A percentile compares a stretch with the other conserved stretches of the same genome.
Evolutionary conservation across 2,888 invertebrate genomes (phyloP).

Genomic region (Mythimna loreyi): DNA sequence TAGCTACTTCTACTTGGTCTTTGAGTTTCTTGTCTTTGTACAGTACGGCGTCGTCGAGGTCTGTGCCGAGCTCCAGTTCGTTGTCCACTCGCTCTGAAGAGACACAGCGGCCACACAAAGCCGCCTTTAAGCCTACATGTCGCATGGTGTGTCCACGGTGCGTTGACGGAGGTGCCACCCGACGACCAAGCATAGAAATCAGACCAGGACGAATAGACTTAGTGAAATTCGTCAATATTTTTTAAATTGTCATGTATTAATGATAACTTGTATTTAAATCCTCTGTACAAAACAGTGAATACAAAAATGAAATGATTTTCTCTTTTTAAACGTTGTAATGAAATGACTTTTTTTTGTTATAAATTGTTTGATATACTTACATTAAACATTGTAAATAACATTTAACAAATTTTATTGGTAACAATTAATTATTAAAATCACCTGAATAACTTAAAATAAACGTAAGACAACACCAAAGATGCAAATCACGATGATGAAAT

Average conservation of each 20-base stretch:
- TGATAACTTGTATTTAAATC: constrained; percentile 43
- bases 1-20: constrained; percentile 97
- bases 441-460: constrained; percentile 4
- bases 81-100: constrained; percentile 93
- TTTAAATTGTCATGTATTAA: constrained; percentile 26
- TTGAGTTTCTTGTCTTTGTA: constrained; percentile 97
- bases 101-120: constrained; percentile 92
- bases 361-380: constrained; percentile 11
- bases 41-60: constrained; percentile 95
- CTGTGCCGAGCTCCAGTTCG: constrained; percentile 92
- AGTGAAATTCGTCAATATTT: constrained; percentile 40
- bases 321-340: background rate
- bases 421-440: constrained; percentile 5
- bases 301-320: constrained; percentile 5
- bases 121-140: constrained; percentile 90
- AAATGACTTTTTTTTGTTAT: constrained; percentile 3
- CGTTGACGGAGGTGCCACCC: constrained; percentile 73
- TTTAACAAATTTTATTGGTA: background rate
- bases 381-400: background rate
- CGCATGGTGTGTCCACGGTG: constrained; percentile 76
- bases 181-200: constrained; percentile 90
- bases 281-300: constrained; percentile 37
- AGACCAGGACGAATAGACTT: constrained; percentile 79
- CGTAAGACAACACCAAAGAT: constrained; percentile 40
- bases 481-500: constrained; percentile 20